phyloP scores from a whole-genome alignment of 2,888 invertebrate species.

The Drosophila nr. medialis region DNA sequence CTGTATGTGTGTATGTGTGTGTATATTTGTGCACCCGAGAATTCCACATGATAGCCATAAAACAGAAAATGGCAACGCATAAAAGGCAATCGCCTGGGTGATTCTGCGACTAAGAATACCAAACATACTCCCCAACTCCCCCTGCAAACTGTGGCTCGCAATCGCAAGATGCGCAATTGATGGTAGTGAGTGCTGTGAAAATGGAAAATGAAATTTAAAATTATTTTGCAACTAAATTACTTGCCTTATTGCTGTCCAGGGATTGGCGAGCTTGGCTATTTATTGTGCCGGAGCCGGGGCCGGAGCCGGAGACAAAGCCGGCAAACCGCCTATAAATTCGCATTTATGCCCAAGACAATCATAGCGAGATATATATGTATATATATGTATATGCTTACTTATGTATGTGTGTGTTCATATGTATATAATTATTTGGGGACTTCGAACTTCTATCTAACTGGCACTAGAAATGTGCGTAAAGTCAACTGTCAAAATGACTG shows the following conservation, averaged over 20 bases:
- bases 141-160: neutral
- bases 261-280: constrained; percentile 68
- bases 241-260: constrained; percentile 78
- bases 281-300: constrained; percentile 51
- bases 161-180: constrained; percentile 54
- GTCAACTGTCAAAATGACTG: neutral
- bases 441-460: constrained; percentile 1
- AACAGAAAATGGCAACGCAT: constrained; percentile 55
- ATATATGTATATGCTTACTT: neutral
- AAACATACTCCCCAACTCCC: neutral
- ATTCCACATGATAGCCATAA: constrained; percentile 50
- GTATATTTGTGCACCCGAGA: constrained; percentile 24
- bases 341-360: constrained; percentile 79
- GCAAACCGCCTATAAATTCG: constrained; percentile 69
- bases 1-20: neutral
- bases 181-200: constrained; percentile 63
- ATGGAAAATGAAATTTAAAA: constrained; percentile 78
- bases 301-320: constrained; percentile 26
- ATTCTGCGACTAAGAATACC: neutral
- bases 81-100: constrained; percentile 56
- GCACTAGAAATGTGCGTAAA: constrained; percentile 10
- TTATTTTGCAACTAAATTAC: constrained; percentile 78
- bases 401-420: neutral
- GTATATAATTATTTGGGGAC: neutral
- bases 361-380: constrained; percentile 43